Conservation (phyloP, 2,113 vertebrate species). For the Caloenas nicobarica region DNA sequence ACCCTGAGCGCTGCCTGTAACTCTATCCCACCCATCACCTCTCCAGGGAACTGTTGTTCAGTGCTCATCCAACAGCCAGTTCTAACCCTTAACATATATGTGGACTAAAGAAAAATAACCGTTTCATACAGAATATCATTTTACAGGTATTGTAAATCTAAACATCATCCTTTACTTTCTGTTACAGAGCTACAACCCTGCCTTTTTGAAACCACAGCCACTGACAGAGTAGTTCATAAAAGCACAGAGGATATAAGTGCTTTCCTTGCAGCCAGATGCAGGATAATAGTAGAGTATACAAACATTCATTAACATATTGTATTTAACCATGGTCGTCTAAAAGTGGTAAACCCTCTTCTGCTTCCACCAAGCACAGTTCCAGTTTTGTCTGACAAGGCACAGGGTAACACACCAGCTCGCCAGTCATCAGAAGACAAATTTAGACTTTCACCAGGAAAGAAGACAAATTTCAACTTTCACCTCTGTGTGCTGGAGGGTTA, state of each 20-base stretch:
- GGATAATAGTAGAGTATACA: not conserved
- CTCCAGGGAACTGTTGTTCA: not conserved
- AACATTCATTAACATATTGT: not conserved
- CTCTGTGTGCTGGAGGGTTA: no score
- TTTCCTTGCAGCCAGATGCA: not conserved
- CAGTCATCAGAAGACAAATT: not conserved
- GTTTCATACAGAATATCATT: not conserved
- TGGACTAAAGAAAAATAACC: not conserved
- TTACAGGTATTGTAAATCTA: not conserved
- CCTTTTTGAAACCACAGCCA: not conserved
- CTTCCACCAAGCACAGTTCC: not conserved
- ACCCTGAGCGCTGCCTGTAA: not conserved
- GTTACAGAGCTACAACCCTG: not conserved
- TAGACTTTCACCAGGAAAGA: not conserved
- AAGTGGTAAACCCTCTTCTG: not conserved
- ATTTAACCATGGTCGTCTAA: not conserved
- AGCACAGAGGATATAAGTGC: not conserved
- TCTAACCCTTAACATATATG: not conserved
- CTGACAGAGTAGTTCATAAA: not conserved
- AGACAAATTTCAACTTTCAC: no score
- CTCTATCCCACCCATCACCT: not conserved
- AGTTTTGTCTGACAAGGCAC: not conserved
- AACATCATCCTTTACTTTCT: not conserved
- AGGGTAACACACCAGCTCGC: fast-evolving
- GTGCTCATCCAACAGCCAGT: not conserved